Evolutionary conservation across 2,888 invertebrate species (phyloP), one percentile per base, ranked within the genome.

Genomic region (Hedychridium roseum): DNA sequence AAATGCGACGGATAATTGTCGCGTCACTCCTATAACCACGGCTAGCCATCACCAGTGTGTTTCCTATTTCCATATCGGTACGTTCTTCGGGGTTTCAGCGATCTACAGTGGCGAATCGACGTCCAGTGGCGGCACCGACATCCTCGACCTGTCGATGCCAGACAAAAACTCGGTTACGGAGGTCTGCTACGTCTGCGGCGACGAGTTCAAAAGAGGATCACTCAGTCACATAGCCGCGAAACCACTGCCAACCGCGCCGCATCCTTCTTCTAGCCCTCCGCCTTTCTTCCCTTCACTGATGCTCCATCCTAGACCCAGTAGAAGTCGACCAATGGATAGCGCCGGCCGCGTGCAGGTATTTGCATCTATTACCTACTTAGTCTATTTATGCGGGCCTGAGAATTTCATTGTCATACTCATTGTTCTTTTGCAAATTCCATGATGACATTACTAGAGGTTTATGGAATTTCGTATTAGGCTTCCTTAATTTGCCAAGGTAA

Each of bases 121-220:
- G 46, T 75, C 78, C 35, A 79, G 86, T 31, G 85, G 87, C n/a
- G 91, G 90, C 68, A 88, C 91, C 27, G 92, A 92, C 76, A 92
- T 92, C 68, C 82, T 93, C 51, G 93, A 94, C 82, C 83, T 94
- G 50, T 92, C 92, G 54, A 93, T 94, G 93, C 93, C 93, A 7
- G 93, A 93, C 80, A 93, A 93, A 82, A 93, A 93, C 82, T 90
- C 92, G 9, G 87, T 90, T 65, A 92, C 92, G 15, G 92, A 93
- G 80, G 92, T 93, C 41, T 92, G 92, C 80, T 94, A 93, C 80
- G 90, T 93, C 11, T 94, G 94, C 80, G 94, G 94, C 14, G 92
- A 92, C 76, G 92, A 93, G 79, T 91, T 89, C 79, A 86, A 88
- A 62, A 86, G 91, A 46, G 92, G 92, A 57, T 90, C 92, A 57